Percentiles rank a stretch among this genome's conserved stretches.
Conservation (phyloP, 2,113 vertebrate species). For the Oryzias curvinotus region DNA sequence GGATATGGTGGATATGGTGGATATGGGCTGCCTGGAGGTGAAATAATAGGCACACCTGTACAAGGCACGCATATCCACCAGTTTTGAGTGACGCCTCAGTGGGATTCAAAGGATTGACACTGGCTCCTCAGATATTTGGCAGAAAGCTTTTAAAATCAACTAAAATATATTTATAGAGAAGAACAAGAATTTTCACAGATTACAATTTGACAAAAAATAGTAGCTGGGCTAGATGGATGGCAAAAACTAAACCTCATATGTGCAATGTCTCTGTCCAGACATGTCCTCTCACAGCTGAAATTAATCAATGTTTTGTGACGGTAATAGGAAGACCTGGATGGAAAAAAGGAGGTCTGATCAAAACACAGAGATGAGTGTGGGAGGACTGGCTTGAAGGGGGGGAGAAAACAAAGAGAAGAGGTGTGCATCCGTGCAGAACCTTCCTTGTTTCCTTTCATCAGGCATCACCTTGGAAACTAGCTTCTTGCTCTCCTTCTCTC, state of each 20-base stretch:
- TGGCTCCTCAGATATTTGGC: neutral
- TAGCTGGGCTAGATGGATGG: neutral
- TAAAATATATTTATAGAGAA: neutral
- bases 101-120: neutral
- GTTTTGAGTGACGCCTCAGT: too few relatives aligned
- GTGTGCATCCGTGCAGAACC: constrained; percentile 70
- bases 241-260: too few relatives aligned
- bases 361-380: constrained; percentile 6
- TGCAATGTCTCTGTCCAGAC: too few relatives aligned
- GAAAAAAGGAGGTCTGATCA: constrained; percentile 16
- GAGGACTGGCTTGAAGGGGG: constrained; percentile 13
- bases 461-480: constrained; percentile 70
- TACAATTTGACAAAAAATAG: constrained; percentile 5
- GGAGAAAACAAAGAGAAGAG: constrained; percentile 33
- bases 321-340: constrained; percentile 6
- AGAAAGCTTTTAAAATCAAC: neutral
- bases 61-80: too few relatives aligned
- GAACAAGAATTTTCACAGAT: constrained; percentile 1
- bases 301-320: constrained; percentile 32
- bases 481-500: constrained; percentile 33
- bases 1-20: too few relatives aligned
- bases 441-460: constrained; percentile 72
- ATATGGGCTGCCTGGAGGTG: too few relatives aligned
- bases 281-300: neutral
- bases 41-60: too few relatives aligned